phyloP scores from a whole-genome alignment of 2,113 vertebrate species.

The Ciconia stormi region DNA sequence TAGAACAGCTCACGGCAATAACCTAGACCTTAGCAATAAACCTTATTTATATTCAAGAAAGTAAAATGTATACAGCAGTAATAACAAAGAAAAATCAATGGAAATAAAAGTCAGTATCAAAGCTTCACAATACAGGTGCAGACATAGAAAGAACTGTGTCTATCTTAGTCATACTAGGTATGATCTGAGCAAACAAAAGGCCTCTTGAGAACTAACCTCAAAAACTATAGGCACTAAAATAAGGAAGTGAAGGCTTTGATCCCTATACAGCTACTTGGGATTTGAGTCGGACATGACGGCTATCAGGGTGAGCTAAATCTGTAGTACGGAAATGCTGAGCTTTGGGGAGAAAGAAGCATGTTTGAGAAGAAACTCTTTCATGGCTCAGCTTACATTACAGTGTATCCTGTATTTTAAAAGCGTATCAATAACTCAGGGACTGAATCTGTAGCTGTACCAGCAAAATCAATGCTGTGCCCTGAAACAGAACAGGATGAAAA shows the following conservation, averaged over 20 bases:
- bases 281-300: neutral
- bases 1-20: neutral
- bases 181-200: neutral
- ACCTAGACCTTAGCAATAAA: neutral
- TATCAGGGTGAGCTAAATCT: neutral
- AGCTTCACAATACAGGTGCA: neutral
- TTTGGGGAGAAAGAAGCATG: neutral
- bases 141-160: neutral
- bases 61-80: neutral
- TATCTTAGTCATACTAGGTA: neutral
- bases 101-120: neutral
- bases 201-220: neutral
- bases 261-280: neutral
- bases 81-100: slow-evolving; percentile 8
- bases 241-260: neutral
- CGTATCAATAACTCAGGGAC: neutral
- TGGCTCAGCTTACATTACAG: neutral
- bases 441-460: neutral
- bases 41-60: neutral
- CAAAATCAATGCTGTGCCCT: neutral
- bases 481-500: neutral
- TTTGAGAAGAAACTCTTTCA: neutral
- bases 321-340: neutral
- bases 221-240: neutral
- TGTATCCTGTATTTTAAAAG: slow-evolving; percentile 12